A percentile compares a stretch with the other conserved stretches of the same genome.
phyloP scores from a whole-genome alignment of 1,140 invertebrate genomes.

The Drosophila takahashii region DNA sequence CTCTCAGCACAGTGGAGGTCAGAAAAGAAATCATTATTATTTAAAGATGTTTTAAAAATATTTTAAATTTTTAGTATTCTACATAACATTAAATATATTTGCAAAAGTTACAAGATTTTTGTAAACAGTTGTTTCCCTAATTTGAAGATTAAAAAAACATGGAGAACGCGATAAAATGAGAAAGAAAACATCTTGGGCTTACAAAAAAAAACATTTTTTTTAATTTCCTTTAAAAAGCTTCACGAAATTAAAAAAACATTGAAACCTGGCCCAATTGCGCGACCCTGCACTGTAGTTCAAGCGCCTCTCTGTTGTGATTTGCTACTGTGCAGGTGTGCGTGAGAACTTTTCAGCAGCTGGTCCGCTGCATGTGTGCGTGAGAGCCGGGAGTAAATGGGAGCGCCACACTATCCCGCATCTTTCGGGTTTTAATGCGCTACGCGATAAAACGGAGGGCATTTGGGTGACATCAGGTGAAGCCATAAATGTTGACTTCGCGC shows the following conservation, averaged over 20 bases:
- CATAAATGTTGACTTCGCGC: conserved; percentile 19
- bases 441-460: conserved; percentile 31
- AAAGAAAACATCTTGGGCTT: too few species aligned
- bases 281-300: conserved; percentile 11
- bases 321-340: conserved; percentile 25
- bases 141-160: too few species aligned
- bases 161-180: too few species aligned
- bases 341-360: conserved; percentile 35
- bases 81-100: too few species aligned
- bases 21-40: neutral
- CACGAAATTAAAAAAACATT: neutral
- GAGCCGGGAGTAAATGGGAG: conserved; percentile 21
- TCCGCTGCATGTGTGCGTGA: conserved; percentile 21
- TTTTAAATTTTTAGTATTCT: too few species aligned
- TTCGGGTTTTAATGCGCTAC: conserved; percentile 50
- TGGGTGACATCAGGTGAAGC: conserved; percentile 20
- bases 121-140: too few species aligned
- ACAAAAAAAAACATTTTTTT: neutral
- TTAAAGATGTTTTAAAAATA: too few species aligned
- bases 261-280: neutral
- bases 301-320: conserved; percentile 45
- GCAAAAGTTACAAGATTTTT: too few species aligned
- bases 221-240: neutral
- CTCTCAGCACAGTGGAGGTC: conserved; percentile 12
- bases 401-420: conserved; percentile 29